Evolutionary conservation across 2,888 invertebrate genomes (phyloP).

Genomic region (Odontocolon sp.): DNA sequence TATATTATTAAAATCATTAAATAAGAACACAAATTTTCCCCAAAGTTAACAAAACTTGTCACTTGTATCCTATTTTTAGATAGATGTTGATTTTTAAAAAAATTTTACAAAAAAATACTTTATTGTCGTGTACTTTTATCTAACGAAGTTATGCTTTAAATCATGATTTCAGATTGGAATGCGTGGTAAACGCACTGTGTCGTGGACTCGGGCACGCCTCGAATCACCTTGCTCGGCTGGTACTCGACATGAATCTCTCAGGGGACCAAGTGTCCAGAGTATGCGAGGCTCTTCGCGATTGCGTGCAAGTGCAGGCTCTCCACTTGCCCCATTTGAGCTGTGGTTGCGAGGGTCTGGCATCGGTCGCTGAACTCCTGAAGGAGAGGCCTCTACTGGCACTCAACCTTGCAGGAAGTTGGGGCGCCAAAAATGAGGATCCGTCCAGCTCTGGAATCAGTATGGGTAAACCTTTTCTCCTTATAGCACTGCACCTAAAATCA

Average conservation of each 20-base stretch:
- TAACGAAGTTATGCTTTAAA: neutral
- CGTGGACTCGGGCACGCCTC: conserved; percentile 77
- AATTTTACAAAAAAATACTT: neutral
- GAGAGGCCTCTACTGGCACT: conserved; percentile 81
- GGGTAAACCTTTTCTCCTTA: conserved; percentile 75
- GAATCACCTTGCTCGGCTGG: conserved; percentile 80
- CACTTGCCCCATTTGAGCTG: conserved; percentile 83
- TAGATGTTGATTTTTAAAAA: neutral
- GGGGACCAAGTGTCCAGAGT: conserved; percentile 82
- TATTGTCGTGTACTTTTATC: neutral
- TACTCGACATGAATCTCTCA: conserved; percentile 83
- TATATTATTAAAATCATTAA: too few species aligned
- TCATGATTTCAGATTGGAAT: conserved; percentile 80
- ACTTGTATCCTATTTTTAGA: too few species aligned
- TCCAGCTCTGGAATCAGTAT: conserved; percentile 82
- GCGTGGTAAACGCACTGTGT: conserved; percentile 82
- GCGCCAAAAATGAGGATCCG: conserved; percentile 82
- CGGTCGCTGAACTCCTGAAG: conserved; percentile 81
- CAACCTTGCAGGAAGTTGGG: conserved; percentile 82
- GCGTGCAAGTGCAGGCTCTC: conserved; percentile 82
- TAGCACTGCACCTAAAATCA: neutral
- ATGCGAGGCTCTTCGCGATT: conserved; percentile 81
- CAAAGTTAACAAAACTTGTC: too few species aligned
- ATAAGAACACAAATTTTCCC: too few species aligned
- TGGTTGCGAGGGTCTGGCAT: conserved; percentile 82